phyloP scores from a whole-genome alignment of 2,113 vertebrate species.

The Chelonoidis abingdonii region DNA sequence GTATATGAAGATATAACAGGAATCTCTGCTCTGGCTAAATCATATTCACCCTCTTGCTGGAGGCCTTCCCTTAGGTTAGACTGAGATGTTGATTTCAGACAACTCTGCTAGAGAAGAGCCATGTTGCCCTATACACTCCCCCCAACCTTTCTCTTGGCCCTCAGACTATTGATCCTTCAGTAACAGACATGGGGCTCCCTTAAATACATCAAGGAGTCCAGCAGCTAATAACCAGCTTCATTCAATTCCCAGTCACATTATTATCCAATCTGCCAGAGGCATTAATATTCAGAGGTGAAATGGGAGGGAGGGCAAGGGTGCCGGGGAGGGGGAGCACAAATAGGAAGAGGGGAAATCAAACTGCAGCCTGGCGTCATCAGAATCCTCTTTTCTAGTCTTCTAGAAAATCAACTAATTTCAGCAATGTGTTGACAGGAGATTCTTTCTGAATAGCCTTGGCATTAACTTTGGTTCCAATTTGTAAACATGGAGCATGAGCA shows the following conservation, averaged over 20 bases:
- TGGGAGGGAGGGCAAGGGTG: slow-evolving; percentile 58
- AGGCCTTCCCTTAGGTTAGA: background rate
- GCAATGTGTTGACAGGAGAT: background rate
- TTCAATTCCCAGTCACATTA: slow-evolving; percentile 83
- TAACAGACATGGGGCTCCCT: slow-evolving; percentile 63
- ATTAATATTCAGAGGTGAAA: slow-evolving; percentile 81
- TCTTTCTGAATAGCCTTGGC: background rate
- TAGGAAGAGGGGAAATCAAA: slow-evolving; percentile 11
- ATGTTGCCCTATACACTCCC: fast-evolving
- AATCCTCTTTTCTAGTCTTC: slow-evolving; percentile 27
- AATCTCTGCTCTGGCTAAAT: background rate
- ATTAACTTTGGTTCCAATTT: slow-evolving; percentile 13
- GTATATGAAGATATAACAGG: fast-evolving
- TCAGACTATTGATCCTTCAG: slow-evolving; percentile 4
- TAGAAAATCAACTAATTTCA: slow-evolving; percentile 24
- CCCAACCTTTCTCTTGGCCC: fast-evolving
- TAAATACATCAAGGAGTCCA: slow-evolving; percentile 70
- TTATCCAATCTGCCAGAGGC: slow-evolving; percentile 79
- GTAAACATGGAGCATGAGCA: background rate
- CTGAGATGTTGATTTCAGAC: background rate
- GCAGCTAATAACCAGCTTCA: slow-evolving; percentile 79
- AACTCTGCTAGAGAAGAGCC: background rate
- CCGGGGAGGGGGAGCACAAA: slow-evolving; percentile 44
- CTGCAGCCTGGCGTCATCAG: background rate
- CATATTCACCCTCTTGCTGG: background rate